Evolutionary conservation across 2,113 vertebrate species (phyloP).

Genomic region (Tapirus terrestris): DNA sequence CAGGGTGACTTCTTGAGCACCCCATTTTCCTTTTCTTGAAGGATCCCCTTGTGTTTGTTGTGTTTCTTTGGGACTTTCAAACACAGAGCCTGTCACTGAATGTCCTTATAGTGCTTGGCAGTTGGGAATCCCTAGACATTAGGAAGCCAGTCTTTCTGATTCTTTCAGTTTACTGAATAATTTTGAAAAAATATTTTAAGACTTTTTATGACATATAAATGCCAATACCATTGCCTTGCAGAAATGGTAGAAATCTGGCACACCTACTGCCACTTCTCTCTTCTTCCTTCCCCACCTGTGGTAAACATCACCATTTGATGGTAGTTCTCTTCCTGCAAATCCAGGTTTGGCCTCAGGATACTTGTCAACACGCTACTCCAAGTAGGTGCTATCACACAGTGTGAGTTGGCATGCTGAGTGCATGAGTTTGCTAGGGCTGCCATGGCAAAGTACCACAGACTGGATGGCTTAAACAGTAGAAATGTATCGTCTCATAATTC

Average conservation of each 20-base stretch:
- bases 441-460: neutral
- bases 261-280: neutral
- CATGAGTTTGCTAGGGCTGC: neutral
- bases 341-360: neutral
- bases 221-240: neutral
- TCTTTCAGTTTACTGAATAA: neutral
- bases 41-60: neutral
- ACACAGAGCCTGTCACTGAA: neutral
- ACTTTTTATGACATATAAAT: neutral
- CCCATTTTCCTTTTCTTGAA: neutral
- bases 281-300: neutral
- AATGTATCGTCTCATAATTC: neutral
- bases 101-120: neutral
- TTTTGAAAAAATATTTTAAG: neutral
- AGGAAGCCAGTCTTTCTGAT: conserved; percentile 18
- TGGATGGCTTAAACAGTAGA: neutral
- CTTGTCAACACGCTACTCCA: neutral
- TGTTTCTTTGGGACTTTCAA: neutral
- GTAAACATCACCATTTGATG: too few species aligned
- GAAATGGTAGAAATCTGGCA: neutral
- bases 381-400: neutral
- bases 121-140: neutral
- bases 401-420: accelerated
- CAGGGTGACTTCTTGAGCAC: accelerated
- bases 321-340: neutral